Percentiles rank a stretch among this genome's conserved stretches.
Evolutionary conservation across 2,797 vertebrate species (phyloP).

Genomic region (Odontamblyopus lacepedii): DNA sequence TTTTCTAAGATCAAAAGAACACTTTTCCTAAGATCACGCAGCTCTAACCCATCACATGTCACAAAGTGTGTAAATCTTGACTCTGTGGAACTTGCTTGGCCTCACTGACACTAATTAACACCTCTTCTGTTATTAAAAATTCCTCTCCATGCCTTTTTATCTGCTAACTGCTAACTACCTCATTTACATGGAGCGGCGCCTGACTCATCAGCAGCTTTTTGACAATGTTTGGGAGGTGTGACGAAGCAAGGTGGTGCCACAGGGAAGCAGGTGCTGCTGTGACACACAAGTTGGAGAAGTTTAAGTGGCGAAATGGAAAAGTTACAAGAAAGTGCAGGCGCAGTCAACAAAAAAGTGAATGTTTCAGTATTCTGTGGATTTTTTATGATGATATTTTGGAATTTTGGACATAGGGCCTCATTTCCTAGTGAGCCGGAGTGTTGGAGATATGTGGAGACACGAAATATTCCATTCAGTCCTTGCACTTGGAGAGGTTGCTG

Average conservation of each 20-base stretch:
- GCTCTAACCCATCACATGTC: constrained; percentile 17
- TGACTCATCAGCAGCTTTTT: constrained; percentile 26
- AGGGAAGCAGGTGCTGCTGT: constrained; percentile 5
- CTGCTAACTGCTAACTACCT: constrained; percentile 65
- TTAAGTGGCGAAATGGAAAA: not conserved
- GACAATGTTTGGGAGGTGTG: constrained; percentile 41
- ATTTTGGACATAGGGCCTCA: too few relatives aligned
- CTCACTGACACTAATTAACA: constrained; percentile 74
- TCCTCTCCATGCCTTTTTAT: constrained; percentile 65
- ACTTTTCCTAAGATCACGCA: too few relatives aligned
- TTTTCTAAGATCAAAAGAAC: too few relatives aligned
- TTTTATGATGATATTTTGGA: not conserved
- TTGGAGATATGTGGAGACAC: too few relatives aligned
- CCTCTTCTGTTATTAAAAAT: constrained; percentile 71
- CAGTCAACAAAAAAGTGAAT: too few relatives aligned
- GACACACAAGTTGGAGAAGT: not conserved
- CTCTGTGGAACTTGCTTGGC: constrained; percentile 52
- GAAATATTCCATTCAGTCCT: too few relatives aligned
- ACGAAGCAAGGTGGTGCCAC: constrained; percentile 25
- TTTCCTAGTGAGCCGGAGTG: too few relatives aligned
- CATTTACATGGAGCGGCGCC: constrained; percentile 71
- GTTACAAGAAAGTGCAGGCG: too few relatives aligned
- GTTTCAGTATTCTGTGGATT: not conserved
- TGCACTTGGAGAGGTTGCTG: too few relatives aligned
- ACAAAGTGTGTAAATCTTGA: constrained; percentile 49